Percentiles rank a stretch among this genome's conserved stretches.
Evolutionary conservation across 2,113 vertebrate genomes (phyloP).

Genomic region (Xerus inauris): DNA sequence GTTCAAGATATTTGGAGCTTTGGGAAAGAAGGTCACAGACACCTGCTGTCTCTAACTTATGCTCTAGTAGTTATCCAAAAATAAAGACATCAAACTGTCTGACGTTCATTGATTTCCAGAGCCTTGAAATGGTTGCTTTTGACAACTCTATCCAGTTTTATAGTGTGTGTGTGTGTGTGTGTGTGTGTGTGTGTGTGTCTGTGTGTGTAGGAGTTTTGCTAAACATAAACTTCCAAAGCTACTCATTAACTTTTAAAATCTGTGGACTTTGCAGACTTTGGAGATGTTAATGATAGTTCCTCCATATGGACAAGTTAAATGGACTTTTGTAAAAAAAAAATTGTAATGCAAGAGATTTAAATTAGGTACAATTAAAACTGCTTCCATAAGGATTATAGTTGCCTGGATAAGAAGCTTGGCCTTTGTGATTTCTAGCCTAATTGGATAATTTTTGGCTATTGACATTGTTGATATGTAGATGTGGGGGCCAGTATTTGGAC

Average conservation of each 20-base stretch:
- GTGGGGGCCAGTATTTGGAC: background rate
- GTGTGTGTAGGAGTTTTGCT: background rate
- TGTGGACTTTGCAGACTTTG: background rate
- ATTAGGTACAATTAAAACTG: background rate
- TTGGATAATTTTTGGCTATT: background rate
- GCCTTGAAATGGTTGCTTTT: background rate
- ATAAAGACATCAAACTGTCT: background rate
- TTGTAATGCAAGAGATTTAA: background rate
- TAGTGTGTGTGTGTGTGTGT: background rate
- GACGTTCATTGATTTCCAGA: background rate
- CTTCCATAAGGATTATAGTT: background rate
- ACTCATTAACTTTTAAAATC: background rate
- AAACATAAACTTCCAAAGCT: background rate
- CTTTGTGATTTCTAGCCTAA: background rate
- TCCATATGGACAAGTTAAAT: background rate
- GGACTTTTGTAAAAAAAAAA: background rate
- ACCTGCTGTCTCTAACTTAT: background rate
- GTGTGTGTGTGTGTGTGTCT: background rate
- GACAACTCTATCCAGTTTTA: background rate
- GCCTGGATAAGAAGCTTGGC: background rate
- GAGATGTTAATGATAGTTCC: background rate
- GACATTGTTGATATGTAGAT: background rate
- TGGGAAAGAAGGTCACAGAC: background rate
- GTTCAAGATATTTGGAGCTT: background rate
- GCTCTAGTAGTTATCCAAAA: background rate